Conservation (phyloP, 2,797 vertebrate genomes). For the Enoplosus armatus region DNA sequence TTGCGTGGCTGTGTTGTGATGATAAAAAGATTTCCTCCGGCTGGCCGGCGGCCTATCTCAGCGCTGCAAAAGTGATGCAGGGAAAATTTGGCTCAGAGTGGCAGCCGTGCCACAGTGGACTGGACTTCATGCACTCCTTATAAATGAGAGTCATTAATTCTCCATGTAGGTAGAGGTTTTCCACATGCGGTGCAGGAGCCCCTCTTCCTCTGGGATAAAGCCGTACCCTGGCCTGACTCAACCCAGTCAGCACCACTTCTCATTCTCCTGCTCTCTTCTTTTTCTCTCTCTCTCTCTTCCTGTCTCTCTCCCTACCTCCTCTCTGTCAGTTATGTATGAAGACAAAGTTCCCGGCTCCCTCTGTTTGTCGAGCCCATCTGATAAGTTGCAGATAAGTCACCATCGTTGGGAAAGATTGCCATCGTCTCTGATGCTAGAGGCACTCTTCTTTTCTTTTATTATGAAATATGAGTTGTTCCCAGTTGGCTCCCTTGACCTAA, state of each 20-base stretch:
- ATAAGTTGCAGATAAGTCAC: slow-evolving; percentile 75
- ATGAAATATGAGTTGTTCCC: slow-evolving; percentile 62
- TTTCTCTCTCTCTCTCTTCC: not conserved
- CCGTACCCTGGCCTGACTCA: slow-evolving; percentile 38
- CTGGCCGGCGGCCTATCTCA: slow-evolving; percentile 73
- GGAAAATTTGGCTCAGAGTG: slow-evolving; percentile 70
- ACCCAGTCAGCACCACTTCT: slow-evolving; percentile 55
- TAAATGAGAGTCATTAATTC: slow-evolving; percentile 83
- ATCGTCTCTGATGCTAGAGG: slow-evolving; percentile 65
- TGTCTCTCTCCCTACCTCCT: slow-evolving; percentile 3
- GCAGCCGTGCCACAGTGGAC: slow-evolving; percentile 69
- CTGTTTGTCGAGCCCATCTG: slow-evolving; percentile 70
- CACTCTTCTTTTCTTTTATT: slow-evolving; percentile 52
- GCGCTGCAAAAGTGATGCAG: slow-evolving; percentile 59
- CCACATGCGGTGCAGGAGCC: slow-evolving; percentile 43
- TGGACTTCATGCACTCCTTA: slow-evolving; percentile 66
- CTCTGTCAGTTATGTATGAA: slow-evolving; percentile 45
- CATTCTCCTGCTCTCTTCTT: slow-evolving; percentile 25
- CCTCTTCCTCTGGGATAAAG: slow-evolving; percentile 56
- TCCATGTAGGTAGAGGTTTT: slow-evolving; percentile 68
- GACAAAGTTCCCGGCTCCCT: slow-evolving; percentile 53
- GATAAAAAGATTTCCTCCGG: slow-evolving; percentile 78
- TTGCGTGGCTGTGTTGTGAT: slow-evolving; percentile 70
- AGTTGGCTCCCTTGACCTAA: slow-evolving; percentile 67
- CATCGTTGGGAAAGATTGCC: slow-evolving; percentile 61